Base-by-base conservation (phyloP, 2,113 vertebrate species). In the Archilochus colubris region DNA sequence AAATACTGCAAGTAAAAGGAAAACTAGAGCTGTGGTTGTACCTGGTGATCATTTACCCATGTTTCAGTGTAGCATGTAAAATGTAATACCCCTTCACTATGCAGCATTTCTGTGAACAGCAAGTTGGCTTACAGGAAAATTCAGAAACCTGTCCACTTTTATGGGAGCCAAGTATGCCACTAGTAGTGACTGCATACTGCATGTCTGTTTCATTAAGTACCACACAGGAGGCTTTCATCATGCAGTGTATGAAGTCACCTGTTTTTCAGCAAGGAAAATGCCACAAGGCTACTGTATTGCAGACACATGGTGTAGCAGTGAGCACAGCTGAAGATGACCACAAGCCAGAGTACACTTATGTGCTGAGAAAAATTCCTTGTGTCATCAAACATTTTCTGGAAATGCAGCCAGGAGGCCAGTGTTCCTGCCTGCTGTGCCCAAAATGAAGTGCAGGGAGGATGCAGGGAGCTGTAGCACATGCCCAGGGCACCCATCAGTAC, bases 391-490 rank as follows among this genome's bases (percentile, higher is more conserved):
- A 12, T 46, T 58, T 84, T 57, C 33, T 23, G 43, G 30, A 70
- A 81, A 67, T 36, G 54, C 86, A 91, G 23, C 28, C 50, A 44
- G 36, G 9, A 64, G 10, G 10, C n/a, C 61, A 9, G 28, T 6
- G 21, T 61, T 81, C 46, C 46, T 17, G 6, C 4, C 9, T 3
- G 2, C 6, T 15, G 9, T 40, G 33, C 28, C 9, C 33, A 27
- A 4, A 0, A 0, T 3, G 1, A 54, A 33, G 54, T 2, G 3
- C 38, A 54, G 4, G 2, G 27, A 44, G 48, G 2, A 1, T 27
- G 2, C 33, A 43, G 31, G 48, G 9, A 14, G 14, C 9, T 64
- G 58, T 38, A 27, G 74, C 10, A 9, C 21, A 24, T 66, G 36
- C 36, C 28, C 62, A 48, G 50, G 3, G 1, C 51, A 16, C 4